phyloP scores from a whole-genome alignment of 2,797 vertebrate species.

The Caiman crocodilus region DNA sequence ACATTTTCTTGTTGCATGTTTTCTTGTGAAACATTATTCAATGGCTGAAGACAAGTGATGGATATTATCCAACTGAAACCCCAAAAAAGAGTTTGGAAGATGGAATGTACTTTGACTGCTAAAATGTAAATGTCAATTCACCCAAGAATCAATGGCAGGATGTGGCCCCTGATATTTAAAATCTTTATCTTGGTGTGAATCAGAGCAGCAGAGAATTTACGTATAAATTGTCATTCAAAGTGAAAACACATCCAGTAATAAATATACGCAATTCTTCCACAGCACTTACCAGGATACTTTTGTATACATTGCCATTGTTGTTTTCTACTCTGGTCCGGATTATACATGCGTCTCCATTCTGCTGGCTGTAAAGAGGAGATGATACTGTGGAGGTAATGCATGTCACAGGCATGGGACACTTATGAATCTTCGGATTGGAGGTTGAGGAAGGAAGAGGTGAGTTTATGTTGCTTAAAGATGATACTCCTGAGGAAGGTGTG shows the following conservation, averaged over 20 bases:
- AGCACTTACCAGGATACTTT: constrained; percentile 92
- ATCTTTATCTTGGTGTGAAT: not conserved
- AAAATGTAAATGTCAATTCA: too few relatives aligned
- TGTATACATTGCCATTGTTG: constrained; percentile 92
- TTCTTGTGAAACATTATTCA: not conserved
- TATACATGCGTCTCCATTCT: constrained; percentile 90
- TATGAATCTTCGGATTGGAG: constrained; percentile 80
- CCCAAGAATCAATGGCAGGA: not conserved
- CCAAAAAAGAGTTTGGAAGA: not conserved
- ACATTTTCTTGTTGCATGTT: not conserved
- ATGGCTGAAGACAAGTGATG: not conserved
- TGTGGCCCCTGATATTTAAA: not conserved
- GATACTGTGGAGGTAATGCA: constrained; percentile 80
- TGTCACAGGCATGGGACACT: constrained; percentile 80
- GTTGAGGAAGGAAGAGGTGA: constrained; percentile 71
- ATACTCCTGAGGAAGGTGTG: constrained; percentile 83
- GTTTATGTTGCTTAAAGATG: constrained; percentile 59
- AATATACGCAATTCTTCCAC: not conserved
- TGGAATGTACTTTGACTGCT: not conserved
- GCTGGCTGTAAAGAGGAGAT: constrained; percentile 88
- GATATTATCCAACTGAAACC: not conserved
- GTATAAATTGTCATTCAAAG: not conserved
- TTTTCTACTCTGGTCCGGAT: constrained; percentile 90
- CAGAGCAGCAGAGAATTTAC: not conserved
- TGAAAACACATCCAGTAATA: accelerated